A percentile compares a stretch with the other conserved stretches of the same genome.
These are phyloP conservation scores for Gnatocerus cornutus DNA, from an alignment of 2,888 invertebrate species.

Conservation along the genomic window DNA sequence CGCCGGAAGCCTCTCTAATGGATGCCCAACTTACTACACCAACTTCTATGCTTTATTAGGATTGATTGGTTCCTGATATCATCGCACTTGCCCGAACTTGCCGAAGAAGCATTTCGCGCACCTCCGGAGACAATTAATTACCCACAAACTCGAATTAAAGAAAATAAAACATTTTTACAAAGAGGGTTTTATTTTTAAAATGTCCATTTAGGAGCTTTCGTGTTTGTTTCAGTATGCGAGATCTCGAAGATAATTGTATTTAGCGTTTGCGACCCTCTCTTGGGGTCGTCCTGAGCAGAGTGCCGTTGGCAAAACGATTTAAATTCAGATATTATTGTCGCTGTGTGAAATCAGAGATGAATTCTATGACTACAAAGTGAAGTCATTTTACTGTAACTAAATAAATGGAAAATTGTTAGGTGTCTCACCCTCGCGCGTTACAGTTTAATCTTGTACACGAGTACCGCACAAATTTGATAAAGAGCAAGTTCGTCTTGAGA, in stretches of 20 bases:
- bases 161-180: too few relatives aligned
- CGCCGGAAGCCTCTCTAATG: conserved; percentile 68
- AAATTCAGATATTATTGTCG: conserved; percentile 70
- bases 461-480: conserved; percentile 38
- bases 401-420: conserved; percentile 64
- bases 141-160: background rate
- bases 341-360: conserved; percentile 68
- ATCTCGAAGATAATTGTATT: conserved; percentile 35
- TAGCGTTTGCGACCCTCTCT: conserved; percentile 43
- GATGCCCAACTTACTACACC: conserved; percentile 62
- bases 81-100: conserved; percentile 36
- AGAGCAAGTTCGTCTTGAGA: conserved; percentile 15
- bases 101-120: conserved; percentile 21
- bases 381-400: conserved; percentile 66
- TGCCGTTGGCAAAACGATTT: conserved; percentile 66
- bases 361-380: conserved; percentile 67
- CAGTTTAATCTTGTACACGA: conserved; percentile 41
- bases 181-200: background rate
- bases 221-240: conserved; percentile 9
- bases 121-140: conserved; percentile 38
- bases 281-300: conserved; percentile 27
- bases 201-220: background rate
- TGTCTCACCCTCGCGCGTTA: conserved; percentile 41
- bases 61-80: conserved; percentile 67
- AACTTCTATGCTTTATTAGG: conserved; percentile 65